A percentile compares a stretch with the other conserved stretches of the same genome.
Conservation (phyloP, 2,888 invertebrate genomes). For the Ditula angustiorana region DNA sequence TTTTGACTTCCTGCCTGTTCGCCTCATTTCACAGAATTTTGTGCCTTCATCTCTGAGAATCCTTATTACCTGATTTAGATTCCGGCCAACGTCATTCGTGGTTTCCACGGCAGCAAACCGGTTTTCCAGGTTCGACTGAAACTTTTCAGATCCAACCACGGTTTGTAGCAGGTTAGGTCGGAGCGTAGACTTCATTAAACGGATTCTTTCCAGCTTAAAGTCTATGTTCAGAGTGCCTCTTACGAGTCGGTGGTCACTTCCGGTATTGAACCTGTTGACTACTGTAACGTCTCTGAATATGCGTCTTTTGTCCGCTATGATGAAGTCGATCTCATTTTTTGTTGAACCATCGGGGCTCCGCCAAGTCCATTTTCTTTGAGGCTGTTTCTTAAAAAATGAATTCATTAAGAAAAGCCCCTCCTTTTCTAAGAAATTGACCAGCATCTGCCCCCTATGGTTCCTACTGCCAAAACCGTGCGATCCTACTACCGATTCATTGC, state of each 20-base stretch:
- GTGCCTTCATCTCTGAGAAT: not conserved
- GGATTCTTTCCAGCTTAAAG: not conserved
- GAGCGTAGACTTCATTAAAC: not conserved
- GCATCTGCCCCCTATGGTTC: too few species aligned
- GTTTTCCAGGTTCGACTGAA: not conserved
- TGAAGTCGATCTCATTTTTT: not conserved
- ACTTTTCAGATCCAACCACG: not conserved
- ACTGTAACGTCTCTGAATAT: too few species aligned
- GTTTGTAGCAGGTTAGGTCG: not conserved
- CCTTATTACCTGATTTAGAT: not conserved
- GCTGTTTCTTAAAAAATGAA: too few species aligned
- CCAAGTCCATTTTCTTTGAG: too few species aligned
- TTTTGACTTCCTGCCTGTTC: not conserved
- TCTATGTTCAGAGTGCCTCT: not conserved
- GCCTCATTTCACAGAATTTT: too few species aligned
- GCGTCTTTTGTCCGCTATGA: not conserved
- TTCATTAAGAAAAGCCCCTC: too few species aligned
- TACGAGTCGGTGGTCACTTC: not conserved
- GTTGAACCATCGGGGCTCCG: not conserved
- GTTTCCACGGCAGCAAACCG: not conserved
- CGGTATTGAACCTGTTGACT: not conserved
- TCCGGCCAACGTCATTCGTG: not conserved
- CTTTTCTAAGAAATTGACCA: too few species aligned
- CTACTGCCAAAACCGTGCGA: too few species aligned
- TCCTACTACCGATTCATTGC: too few species aligned